A percentile compares a stretch with the other conserved stretches of the same genome.
Evolutionary conservation across 2,888 invertebrate genomes (phyloP).

Genomic region (Phyto melanocephala): DNA sequence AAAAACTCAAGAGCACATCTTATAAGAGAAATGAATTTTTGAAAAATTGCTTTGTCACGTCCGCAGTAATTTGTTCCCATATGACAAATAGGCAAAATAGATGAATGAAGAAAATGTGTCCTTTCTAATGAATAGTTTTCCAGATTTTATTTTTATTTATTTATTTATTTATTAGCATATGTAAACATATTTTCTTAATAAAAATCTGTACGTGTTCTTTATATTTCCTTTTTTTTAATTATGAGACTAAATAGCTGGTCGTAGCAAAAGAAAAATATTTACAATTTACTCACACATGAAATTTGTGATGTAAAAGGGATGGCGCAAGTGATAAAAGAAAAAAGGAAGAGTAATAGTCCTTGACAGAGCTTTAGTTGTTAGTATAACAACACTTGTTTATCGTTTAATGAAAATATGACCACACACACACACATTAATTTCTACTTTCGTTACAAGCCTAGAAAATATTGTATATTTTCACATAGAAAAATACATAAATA

Average conservation of each 20-base stretch:
- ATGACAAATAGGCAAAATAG: too few relatives aligned
- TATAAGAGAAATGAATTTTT: too few relatives aligned
- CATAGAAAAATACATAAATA: too few relatives aligned
- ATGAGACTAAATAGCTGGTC: neutral
- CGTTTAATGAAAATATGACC: constrained; percentile 34
- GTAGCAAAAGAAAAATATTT: neutral
- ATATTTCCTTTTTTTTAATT: constrained; percentile 2
- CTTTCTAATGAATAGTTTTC: too few relatives aligned
- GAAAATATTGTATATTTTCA: neutral
- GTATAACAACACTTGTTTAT: constrained; percentile 28
- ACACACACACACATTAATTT: too few relatives aligned
- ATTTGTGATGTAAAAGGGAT: neutral
- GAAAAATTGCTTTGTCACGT: too few relatives aligned
- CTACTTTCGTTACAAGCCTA: constrained; percentile 2
- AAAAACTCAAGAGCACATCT: too few relatives aligned
- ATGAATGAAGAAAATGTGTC: too few relatives aligned
- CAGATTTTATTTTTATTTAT: too few relatives aligned
- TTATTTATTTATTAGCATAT: constrained; percentile 9
- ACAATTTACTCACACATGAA: neutral
- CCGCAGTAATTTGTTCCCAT: too few relatives aligned
- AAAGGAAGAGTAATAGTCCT: neutral
- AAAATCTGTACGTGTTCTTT: neutral
- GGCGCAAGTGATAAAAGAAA: neutral
- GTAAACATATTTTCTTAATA: constrained; percentile 8
- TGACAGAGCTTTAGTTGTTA: neutral